These are phyloP conservation scores for Helogale parvula DNA, from an alignment of 2,113 vertebrate genomes.

Conservation along the genomic window DNA sequence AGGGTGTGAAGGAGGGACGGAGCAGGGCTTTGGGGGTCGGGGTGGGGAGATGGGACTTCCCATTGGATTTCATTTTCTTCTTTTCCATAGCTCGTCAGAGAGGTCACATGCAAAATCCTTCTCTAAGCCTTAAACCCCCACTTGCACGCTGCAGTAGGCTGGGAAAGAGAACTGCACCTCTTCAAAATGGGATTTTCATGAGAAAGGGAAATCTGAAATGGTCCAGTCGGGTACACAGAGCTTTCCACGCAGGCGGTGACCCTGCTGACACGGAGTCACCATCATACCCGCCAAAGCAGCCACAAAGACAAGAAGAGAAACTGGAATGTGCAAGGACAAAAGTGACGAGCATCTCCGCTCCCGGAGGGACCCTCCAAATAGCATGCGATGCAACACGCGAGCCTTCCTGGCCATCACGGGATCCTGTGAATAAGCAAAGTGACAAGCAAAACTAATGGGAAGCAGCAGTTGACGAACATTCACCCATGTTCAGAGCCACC, in stretches of 20 bases:
- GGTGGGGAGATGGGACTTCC: accelerated
- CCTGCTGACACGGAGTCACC: slow-evolving; percentile 32
- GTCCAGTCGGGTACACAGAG: background rate
- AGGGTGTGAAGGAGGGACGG: background rate
- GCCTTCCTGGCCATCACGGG: slow-evolving; percentile 38
- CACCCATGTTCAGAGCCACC: slow-evolving; percentile 56
- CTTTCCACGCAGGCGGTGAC: background rate
- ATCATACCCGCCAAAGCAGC: background rate
- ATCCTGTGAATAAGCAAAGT: slow-evolving; percentile 75
- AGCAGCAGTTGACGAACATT: slow-evolving; percentile 69
- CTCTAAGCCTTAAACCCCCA: background rate
- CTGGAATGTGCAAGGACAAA: slow-evolving; percentile 47
- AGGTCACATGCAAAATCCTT: slow-evolving; percentile 30
- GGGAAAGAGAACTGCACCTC: background rate
- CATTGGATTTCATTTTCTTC: background rate
- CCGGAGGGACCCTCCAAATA: slow-evolving; percentile 60
- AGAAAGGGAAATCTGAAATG: slow-evolving; percentile 43
- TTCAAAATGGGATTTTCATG: slow-evolving; percentile 47
- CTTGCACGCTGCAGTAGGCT: background rate
- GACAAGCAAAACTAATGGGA: slow-evolving; percentile 82
- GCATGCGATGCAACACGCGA: background rate
- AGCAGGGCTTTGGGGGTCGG: background rate
- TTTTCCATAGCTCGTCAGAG: slow-evolving; percentile 32
- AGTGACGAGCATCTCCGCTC: slow-evolving; percentile 56
- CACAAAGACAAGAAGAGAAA: slow-evolving; percentile 58